phyloP scores from a whole-genome alignment of 2,797 vertebrate genomes.

The Smutsia gigantea region DNA sequence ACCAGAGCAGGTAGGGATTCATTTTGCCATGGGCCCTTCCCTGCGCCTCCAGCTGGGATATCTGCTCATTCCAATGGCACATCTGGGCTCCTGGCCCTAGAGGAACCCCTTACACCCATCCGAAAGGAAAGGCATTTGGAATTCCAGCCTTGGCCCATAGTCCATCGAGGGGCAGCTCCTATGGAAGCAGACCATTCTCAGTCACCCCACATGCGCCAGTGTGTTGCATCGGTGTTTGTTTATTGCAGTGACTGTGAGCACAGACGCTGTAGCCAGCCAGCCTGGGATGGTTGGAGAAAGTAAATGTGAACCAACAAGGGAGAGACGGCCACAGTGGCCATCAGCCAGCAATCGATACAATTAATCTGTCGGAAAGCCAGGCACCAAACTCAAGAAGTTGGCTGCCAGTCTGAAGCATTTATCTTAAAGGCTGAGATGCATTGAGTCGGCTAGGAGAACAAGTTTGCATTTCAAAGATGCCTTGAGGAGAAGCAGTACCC shows the following conservation, averaged over 20 bases:
- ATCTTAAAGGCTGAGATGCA: constrained; percentile 49
- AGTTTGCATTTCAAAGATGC: constrained; percentile 70
- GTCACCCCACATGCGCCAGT: fast-evolving
- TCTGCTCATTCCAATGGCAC: neutral
- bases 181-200: neutral
- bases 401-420: neutral
- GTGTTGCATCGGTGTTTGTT: neutral
- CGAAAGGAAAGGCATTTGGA: neutral
- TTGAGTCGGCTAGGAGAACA: neutral
- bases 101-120: neutral
- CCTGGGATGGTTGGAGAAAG: neutral
- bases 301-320: constrained; percentile 21
- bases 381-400: neutral
- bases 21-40: neutral
- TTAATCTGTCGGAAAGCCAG: constrained; percentile 60
- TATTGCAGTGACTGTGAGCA: neutral
- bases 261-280: too few species aligned
- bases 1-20: neutral
- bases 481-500: neutral
- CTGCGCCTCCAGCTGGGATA: neutral
- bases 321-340: neutral
- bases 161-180: neutral
- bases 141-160: neutral
- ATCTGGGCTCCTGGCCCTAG: too few species aligned
- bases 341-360: neutral